Evolutionary conservation across 2,797 vertebrate species (phyloP).

Genomic region (Holocentrus rufus): DNA sequence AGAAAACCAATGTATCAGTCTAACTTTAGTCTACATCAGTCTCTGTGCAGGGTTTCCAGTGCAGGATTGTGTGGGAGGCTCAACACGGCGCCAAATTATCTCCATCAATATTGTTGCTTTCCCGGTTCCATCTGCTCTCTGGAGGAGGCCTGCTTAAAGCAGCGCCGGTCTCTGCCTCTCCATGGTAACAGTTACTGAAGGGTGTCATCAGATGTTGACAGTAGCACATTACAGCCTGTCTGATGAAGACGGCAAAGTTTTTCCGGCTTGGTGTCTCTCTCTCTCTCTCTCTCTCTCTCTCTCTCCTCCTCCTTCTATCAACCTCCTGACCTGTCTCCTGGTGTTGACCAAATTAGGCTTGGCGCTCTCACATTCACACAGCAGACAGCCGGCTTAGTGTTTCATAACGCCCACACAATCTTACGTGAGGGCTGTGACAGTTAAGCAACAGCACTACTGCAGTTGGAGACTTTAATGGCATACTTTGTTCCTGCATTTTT

Average conservation of each 20-base stretch:
- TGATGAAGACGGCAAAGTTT: conserved; percentile 2
- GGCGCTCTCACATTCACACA: neutral
- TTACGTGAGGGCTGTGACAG: neutral
- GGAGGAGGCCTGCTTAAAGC: conserved; percentile 20
- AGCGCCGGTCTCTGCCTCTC: conserved; percentile 29
- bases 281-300: neutral
- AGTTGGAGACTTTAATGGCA: conserved; percentile 7
- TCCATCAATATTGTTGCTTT: conserved; percentile 56
- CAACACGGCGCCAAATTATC: conserved; percentile 40
- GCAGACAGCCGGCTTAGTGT: conserved; percentile 41
- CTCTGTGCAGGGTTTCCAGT: neutral
- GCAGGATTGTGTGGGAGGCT: conserved; percentile 31
- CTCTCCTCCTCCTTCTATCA: neutral
- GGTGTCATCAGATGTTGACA: conserved; percentile 21
- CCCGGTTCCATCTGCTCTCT: conserved; percentile 49
- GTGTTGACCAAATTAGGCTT: conserved; percentile 60
- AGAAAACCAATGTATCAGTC: too few relatives aligned
- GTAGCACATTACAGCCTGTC: neutral
- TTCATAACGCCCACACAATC: conserved; percentile 13
- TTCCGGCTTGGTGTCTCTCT: conserved; percentile 12
- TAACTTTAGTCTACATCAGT: neutral
- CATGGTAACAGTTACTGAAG: conserved; percentile 47
- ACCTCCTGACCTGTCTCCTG: conserved; percentile 25
- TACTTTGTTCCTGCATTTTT: neutral
- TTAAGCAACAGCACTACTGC: neutral